phyloP scores from a whole-genome alignment of 2,113 vertebrate genomes.

The Gasterosteus nipponicus region DNA sequence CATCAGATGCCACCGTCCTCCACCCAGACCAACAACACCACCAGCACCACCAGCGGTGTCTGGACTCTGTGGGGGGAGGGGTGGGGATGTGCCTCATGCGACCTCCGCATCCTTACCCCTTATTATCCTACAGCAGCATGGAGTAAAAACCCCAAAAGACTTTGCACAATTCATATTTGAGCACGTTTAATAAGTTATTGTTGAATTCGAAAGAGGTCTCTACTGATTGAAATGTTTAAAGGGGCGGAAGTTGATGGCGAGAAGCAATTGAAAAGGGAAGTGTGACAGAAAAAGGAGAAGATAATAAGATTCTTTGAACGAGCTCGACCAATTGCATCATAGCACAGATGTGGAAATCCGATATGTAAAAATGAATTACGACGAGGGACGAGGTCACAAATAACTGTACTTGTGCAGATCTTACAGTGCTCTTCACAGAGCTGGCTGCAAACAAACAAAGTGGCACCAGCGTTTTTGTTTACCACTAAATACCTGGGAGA shows the following conservation, averaged over 20 bases:
- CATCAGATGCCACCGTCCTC: no score
- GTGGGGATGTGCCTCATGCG: no score
- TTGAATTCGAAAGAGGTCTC: no score
- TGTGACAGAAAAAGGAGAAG: not conserved
- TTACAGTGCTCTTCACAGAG: slow-evolving; percentile 10
- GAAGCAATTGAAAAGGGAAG: not conserved
- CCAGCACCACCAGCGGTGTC: no score
- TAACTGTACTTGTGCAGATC: slow-evolving; percentile 37
- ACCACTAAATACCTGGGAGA: slow-evolving; percentile 35
- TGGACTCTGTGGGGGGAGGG: no score
- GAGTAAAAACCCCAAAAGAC: no score
- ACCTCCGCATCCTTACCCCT: no score
- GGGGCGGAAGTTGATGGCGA: not conserved
- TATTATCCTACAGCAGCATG: no score
- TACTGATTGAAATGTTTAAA: not conserved
- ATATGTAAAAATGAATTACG: slow-evolving; percentile 6
- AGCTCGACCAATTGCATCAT: not conserved
- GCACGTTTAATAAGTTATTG: no score
- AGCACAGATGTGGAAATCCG: not conserved
- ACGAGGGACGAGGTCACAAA: slow-evolving; percentile 20
- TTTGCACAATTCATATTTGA: no score
- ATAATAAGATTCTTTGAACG: not conserved
- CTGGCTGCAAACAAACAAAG: slow-evolving; percentile 11
- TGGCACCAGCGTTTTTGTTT: not conserved
- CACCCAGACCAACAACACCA: no score